phyloP scores from a whole-genome alignment of 2,888 invertebrate genomes.

The Formica aserva region DNA sequence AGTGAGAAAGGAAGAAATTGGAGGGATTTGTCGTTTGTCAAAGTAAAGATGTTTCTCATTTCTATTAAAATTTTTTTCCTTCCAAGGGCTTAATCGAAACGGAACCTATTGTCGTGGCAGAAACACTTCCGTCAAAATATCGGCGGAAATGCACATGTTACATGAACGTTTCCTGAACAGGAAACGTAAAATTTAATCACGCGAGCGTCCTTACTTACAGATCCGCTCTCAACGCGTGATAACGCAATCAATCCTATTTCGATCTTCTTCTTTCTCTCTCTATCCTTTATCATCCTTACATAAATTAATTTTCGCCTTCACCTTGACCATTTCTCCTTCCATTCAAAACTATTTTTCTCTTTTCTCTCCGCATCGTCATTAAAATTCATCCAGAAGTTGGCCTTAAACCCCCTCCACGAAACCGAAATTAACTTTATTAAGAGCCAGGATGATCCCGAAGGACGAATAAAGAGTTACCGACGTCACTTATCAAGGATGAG shows the following conservation, averaged over 20 bases:
- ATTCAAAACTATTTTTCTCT: constrained; percentile 2
- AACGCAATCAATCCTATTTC: not conserved
- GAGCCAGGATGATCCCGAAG: constrained; percentile 59
- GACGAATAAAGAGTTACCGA: constrained; percentile 62
- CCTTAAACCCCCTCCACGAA: constrained; percentile 58
- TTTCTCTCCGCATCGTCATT: constrained; percentile 57
- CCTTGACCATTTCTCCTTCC: constrained; percentile 6
- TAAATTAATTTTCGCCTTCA: constrained; percentile 19
- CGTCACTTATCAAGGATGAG: constrained; percentile 25
- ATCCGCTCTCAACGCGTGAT: not conserved
- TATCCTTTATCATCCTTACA: not conserved
- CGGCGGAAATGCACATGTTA: not conserved
- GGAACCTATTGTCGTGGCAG: not conserved
- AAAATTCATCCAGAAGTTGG: constrained; percentile 65
- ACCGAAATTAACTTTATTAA: constrained; percentile 72
- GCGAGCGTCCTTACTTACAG: not conserved
- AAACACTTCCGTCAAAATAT: constrained; percentile 7
- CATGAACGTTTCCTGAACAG: not conserved
- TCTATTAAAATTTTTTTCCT: not conserved
- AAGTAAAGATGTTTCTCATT: not conserved
- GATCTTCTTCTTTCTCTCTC: not conserved
- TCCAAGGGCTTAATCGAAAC: constrained; percentile 1
- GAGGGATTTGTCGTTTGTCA: not conserved
- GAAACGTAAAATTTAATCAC: constrained; percentile 2
- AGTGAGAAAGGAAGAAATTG: not conserved